These are phyloP conservation scores for Chiloscyllium punctatum DNA, from an alignment of 2,797 vertebrate genomes.

Conservation along the genomic window DNA sequence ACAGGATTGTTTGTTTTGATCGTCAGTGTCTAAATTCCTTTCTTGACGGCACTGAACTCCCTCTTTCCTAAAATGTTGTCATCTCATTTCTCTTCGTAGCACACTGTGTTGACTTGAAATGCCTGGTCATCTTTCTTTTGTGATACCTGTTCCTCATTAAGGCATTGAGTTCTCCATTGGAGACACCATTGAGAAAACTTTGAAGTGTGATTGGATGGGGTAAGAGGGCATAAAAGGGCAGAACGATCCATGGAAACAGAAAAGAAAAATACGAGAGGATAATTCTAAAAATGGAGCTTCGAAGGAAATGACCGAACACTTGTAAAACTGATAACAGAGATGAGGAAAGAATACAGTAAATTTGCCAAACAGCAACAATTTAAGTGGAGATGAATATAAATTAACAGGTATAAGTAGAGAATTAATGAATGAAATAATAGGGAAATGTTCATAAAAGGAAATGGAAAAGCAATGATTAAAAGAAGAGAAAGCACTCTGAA, in stretches of 20 bases:
- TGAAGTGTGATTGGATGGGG: background rate
- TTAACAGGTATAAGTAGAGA: background rate
- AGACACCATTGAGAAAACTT: background rate
- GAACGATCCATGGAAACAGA: background rate
- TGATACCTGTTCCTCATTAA: background rate
- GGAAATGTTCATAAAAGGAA: background rate
- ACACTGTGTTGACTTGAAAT: background rate
- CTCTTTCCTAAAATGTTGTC: background rate
- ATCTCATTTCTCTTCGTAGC: background rate
- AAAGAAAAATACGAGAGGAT: background rate
- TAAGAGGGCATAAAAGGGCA: background rate
- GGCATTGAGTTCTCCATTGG: background rate
- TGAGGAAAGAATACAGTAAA: background rate
- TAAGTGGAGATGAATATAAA: background rate
- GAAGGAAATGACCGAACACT: background rate
- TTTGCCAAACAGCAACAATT: background rate
- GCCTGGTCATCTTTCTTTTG: background rate
- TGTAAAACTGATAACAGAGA: background rate
- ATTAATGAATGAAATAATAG: background rate
- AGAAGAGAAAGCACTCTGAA: background rate
- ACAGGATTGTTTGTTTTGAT: slow-evolving; percentile 16
- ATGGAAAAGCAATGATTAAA: background rate
- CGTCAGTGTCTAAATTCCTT: slow-evolving; percentile 29
- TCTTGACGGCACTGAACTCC: background rate
- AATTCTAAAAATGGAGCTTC: background rate